Conservation (phyloP, 2,888 invertebrate species). For the Parapristionchus giblindavisi region DNA sequence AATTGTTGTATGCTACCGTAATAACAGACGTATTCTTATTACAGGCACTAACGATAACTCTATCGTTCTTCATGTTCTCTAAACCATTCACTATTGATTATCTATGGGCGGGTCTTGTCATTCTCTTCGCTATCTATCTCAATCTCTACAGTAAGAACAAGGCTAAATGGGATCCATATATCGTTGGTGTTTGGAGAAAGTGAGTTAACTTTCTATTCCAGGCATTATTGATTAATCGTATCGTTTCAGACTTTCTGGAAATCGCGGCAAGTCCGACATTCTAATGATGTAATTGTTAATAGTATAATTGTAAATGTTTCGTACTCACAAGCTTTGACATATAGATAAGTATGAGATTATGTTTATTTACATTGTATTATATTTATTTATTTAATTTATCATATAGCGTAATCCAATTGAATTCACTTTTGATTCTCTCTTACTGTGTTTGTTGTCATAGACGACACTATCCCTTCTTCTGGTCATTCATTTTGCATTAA, state of each 20-base stretch:
- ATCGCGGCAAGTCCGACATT: conserved; percentile 18
- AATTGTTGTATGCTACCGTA: not conserved
- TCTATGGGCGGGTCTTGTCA: conserved; percentile 89
- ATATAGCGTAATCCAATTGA: too few species aligned
- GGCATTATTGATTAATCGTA: not conserved
- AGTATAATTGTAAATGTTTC: too few species aligned
- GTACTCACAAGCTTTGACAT: too few species aligned
- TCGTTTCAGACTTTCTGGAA: conserved; percentile 2
- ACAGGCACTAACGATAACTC: conserved; percentile 86
- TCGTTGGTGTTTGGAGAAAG: conserved; percentile 10
- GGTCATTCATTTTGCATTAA: too few species aligned
- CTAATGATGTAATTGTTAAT: conserved; percentile 15
- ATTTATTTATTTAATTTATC: too few species aligned
- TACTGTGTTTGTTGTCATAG: too few species aligned
- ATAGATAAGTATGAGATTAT: too few species aligned
- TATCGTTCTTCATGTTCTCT: conserved; percentile 91
- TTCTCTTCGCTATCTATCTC: conserved; percentile 89
- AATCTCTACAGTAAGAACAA: conserved; percentile 80
- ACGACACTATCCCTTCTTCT: too few species aligned
- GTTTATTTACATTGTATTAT: too few species aligned
- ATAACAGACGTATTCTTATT: too few species aligned
- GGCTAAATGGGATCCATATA: conserved; percentile 45
- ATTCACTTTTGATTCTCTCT: too few species aligned
- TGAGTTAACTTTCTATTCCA: not conserved
- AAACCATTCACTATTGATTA: conserved; percentile 93